Conservation (phyloP, 2,797 vertebrate species). For the Anolis apletophallus region DNA sequence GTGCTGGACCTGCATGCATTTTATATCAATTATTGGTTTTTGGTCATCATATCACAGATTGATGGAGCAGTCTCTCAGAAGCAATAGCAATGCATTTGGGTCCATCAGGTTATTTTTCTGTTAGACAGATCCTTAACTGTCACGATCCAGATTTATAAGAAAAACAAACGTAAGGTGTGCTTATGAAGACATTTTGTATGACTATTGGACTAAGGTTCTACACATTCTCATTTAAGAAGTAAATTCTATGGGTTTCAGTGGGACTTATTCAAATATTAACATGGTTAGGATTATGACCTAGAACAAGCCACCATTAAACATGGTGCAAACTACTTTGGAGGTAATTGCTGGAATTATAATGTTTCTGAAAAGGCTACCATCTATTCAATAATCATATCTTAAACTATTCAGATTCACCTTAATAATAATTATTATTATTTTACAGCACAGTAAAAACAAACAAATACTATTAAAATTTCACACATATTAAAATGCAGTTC, state of each 20-base stretch:
- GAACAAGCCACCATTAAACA: background rate
- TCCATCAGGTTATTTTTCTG: slow-evolving; percentile 11
- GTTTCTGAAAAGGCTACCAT: background rate
- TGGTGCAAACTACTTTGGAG: background rate
- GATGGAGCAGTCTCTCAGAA: background rate
- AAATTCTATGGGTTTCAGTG: background rate
- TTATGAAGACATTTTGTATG: background rate
- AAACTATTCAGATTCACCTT: background rate
- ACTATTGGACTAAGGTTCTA: background rate
- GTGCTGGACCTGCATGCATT: background rate
- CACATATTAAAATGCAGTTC: no score
- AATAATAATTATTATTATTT: background rate
- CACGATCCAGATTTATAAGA: background rate
- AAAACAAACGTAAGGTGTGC: background rate
- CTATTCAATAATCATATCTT: background rate
- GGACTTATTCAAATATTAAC: background rate
- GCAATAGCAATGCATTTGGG: background rate
- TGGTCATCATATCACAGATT: background rate
- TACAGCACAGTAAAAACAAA: no score
- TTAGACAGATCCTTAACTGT: background rate
- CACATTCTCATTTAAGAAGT: background rate
- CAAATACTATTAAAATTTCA: no score
- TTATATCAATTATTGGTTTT: background rate
- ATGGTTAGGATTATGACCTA: background rate
- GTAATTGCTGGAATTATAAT: background rate